Evolutionary conservation across 1,140 invertebrate genomes (phyloP).

Genomic region (Chrysoperla carnea): DNA sequence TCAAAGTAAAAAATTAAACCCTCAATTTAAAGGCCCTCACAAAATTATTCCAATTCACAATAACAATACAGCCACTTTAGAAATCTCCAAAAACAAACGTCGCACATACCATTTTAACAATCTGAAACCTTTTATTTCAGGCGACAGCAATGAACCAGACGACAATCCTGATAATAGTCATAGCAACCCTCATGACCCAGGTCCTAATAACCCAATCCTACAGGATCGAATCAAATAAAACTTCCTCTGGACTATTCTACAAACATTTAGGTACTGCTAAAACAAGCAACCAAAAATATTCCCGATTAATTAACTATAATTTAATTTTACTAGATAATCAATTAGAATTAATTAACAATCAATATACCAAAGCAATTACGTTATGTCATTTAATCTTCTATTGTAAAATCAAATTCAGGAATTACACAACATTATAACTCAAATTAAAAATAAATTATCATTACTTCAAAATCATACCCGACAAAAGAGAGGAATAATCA

Average conservation of each 20-base stretch:
- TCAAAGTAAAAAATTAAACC: slow-evolving; percentile 4
- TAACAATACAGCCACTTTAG: slow-evolving; percentile 6
- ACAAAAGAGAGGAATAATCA: slow-evolving; percentile 9
- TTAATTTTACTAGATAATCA: slow-evolving; percentile 2
- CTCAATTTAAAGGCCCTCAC: slow-evolving; percentile 7
- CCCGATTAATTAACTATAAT: slow-evolving; percentile 6
- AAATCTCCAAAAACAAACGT: slow-evolving; percentile 6
- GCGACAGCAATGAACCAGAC: neutral
- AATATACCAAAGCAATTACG: neutral
- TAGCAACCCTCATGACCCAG: too few species aligned
- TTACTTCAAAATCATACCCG: slow-evolving; percentile 1
- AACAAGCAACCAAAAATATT: slow-evolving; percentile 5
- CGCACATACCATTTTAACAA: slow-evolving; percentile 8
- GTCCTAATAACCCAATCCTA: neutral
- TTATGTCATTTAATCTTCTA: neutral
- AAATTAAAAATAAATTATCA: slow-evolving; percentile 1
- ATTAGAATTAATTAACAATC: slow-evolving; percentile 1
- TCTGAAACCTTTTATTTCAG: slow-evolving; percentile 9
- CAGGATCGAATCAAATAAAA: neutral
- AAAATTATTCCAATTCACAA: slow-evolving; percentile 5
- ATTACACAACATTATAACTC: slow-evolving; percentile 3
- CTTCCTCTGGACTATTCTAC: slow-evolving; percentile 5
- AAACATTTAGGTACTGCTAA: slow-evolving; percentile 4
- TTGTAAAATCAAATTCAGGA: slow-evolving; percentile 5
- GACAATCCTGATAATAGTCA: too few species aligned